Base-by-base conservation (phyloP, 2,797 vertebrate species). In the Centropyge bicolor region DNA sequence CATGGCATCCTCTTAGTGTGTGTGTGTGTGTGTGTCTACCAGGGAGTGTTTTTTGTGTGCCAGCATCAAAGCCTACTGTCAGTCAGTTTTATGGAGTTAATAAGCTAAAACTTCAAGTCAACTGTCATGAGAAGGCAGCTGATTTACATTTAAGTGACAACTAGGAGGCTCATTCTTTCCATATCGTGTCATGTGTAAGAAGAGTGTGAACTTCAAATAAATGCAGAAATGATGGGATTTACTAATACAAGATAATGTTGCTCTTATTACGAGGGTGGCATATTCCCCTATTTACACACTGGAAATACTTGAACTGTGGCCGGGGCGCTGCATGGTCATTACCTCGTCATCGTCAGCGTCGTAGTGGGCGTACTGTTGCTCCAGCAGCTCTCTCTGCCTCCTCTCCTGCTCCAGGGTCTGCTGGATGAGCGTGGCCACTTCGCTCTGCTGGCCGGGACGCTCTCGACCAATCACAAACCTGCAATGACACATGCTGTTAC, bases 261-360 rank as follows among this genome's bases (percentile, higher is more conserved):
- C 11, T 73, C 45, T 68, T 8, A 52, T 62, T 51, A 57, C 46
- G 22, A 17, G 11, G 8, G 13, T 35, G 60, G 24, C 10, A 60
- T 51, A 16, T 35, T 19, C 55, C 17, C 27, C 1, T n/a, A 3
- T 27, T 61, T 62, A 19, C 41, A 70, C 8, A 62, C 16, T 57
- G 31, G 11, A 19, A 27, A 46, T 1, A 62, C 17, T 76, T 54
- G 13, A 40, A 41, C 43, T 10, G 2, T 40, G 14, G 27, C 20
- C 22, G 24, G 24, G 4, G 14, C 22, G 7, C 45, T 1, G 7
- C 14, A 57, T n/a, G 49, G 70, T 76, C 46, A 78, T 94, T 95
- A 99, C 98, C 97, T 99, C 97, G 0, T 99, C 98, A 7, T 99
- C 98, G 24, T 99, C 98, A 0, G 98, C 98, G 2, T 99, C 98